Evolutionary conservation across 2,797 vertebrate genomes (phyloP).

Genomic region (Cossypha caffra): DNA sequence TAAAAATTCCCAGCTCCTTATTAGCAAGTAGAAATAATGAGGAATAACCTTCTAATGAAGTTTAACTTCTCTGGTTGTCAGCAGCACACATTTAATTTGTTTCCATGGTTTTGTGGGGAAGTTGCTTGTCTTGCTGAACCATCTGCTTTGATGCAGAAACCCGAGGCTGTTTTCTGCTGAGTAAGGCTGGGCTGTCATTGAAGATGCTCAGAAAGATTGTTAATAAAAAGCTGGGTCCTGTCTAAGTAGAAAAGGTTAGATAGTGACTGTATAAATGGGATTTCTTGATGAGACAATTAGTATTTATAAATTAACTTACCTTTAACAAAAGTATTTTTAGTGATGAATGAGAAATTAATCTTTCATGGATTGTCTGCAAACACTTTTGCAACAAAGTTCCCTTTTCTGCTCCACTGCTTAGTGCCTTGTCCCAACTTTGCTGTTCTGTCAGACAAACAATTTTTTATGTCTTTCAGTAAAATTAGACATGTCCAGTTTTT

Average conservation of each 20-base stretch:
- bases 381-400: not conserved
- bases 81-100: slow-evolving; percentile 4
- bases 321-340: not conserved
- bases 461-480: not conserved
- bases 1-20: not conserved
- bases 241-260: not conserved
- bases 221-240: not conserved
- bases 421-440: no score
- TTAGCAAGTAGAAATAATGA: not conserved
- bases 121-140: slow-evolving; percentile 55
- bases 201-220: slow-evolving; percentile 21
- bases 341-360: not conserved
- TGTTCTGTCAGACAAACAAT: not conserved
- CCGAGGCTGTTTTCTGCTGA: slow-evolving; percentile 7
- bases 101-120: not conserved
- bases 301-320: not conserved
- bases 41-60: not conserved
- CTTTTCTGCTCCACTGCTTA: not conserved
- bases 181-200: slow-evolving; percentile 44
- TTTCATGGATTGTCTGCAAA: not conserved
- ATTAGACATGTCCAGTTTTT: rapidly evolving
- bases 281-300: not conserved
- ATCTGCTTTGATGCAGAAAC: slow-evolving; percentile 18
- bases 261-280: no score
- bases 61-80: not conserved